Base-by-base conservation (phyloP, 2,113 vertebrate genomes). In the Vimba vimba region DNA sequence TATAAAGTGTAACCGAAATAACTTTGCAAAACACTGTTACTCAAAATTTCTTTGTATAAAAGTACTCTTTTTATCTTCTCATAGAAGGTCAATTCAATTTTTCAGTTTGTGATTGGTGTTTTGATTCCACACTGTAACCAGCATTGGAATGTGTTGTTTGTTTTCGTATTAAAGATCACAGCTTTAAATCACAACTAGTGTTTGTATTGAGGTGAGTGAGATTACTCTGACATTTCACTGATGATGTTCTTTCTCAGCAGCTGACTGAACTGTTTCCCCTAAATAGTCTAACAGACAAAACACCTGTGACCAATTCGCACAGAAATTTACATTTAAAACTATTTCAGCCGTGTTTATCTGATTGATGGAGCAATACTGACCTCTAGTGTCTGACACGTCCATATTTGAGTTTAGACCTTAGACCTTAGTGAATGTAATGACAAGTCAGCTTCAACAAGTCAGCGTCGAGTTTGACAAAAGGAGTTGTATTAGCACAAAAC, bases 291-390 rank as follows among this genome's bases (percentile, higher is more conserved):
- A 45, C 84, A 83, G 82, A 71, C 84, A 87, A 83, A 69, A 69
- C 81, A 86, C 82, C 79, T 75, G 78, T 60, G 62, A 91, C 89
- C 90, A 87, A 92, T 91, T 93, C 79, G 11, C 4, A 52, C 27
- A 39, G n/a, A 83, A 57, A 39, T 75, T 23, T 85, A 27, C 75
- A 60, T 86, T 21, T 25, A 30, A 86, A 80, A 71, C 47, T 6
- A 50, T 52, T 52, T 47, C 43, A 13, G 62, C 19, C 6, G 45
- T 1, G 11, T 62, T 45, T 19, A 19, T 80, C 17, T 45, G n/a
- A 87, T 74, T n/a, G 78, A 60, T 88, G 85, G 89, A 90, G 89
- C 89, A 90, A 90, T 57, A 86, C 85, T 90, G 89, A 88, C 85
- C 86, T 88, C 89, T 88, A 85, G 89, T 88, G 89, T 82, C 36